Percentiles rank a stretch among this genome's conserved stretches.
These are phyloP conservation scores for Cardiocondyla obscurior DNA, from an alignment of 1,140 invertebrate species.

Conservation along the genomic window DNA sequence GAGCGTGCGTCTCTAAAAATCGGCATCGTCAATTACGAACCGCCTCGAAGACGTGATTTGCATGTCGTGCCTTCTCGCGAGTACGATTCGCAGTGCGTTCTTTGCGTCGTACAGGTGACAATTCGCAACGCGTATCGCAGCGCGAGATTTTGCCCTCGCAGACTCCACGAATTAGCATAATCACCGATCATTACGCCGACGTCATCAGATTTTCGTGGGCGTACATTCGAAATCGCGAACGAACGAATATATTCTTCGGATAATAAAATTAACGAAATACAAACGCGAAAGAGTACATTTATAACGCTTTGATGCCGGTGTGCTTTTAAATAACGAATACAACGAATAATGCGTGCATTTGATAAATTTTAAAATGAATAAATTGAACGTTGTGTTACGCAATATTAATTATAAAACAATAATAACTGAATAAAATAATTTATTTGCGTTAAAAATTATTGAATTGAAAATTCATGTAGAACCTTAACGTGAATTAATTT, in stretches of 20 bases:
- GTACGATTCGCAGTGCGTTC: conserved; percentile 57
- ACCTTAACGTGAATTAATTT: not conserved
- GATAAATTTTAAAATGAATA: not conserved
- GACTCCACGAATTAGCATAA: conserved; percentile 64
- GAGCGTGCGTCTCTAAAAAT: conserved; percentile 48
- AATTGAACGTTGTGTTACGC: not conserved
- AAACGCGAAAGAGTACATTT: not conserved
- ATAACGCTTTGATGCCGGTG: not conserved
- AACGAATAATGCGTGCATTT: not conserved
- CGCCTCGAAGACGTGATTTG: conserved; percentile 58
- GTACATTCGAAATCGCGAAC: conserved; percentile 57
- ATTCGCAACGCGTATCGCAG: conserved; percentile 63
- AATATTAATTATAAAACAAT: not conserved
- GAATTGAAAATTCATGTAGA: too few relatives aligned
- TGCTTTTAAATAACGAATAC: not conserved
- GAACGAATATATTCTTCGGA: conserved; percentile 4
- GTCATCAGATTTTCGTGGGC: conserved; percentile 68
- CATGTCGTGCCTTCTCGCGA: conserved; percentile 50
- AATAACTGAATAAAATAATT: not conserved
- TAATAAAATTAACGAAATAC: not conserved
- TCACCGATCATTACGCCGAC: conserved; percentile 64
- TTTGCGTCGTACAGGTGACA: conserved; percentile 67
- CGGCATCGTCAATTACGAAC: conserved; percentile 53
- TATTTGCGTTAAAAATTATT: not conserved
- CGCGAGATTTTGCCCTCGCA: conserved; percentile 55